Conservation (phyloP, 2,113 vertebrate genomes). For the Rhagologus leucostigma region DNA sequence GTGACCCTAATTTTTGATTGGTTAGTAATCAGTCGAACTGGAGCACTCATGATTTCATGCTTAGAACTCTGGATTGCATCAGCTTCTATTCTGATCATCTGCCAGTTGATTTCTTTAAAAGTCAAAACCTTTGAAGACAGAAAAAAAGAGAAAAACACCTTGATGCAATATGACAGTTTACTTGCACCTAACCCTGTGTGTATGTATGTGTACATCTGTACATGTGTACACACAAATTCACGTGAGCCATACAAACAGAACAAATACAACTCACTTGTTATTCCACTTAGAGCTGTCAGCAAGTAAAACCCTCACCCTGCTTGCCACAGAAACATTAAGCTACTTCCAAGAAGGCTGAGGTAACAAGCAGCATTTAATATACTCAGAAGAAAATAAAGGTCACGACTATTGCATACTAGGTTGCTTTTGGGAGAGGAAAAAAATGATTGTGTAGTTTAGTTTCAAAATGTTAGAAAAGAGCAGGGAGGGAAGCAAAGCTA, state of each 20-base stretch:
- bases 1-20: constrained; percentile 96
- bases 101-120: constrained; percentile 99
- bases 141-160: background rate
- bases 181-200: background rate
- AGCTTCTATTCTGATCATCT: constrained; percentile 98
- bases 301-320: background rate
- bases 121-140: constrained; percentile 85
- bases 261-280: background rate
- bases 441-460: background rate
- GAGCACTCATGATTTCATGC: constrained; percentile 93
- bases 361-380: background rate
- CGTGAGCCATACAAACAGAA: background rate
- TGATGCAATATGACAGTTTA: background rate
- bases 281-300: background rate
- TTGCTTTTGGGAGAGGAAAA: background rate
- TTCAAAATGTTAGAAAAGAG: background rate
- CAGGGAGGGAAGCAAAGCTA: background rate
- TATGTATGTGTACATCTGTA: background rate
- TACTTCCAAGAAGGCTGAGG: background rate
- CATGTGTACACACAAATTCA: background rate
- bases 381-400: background rate
- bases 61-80: constrained; percentile 95
- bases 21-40: constrained; percentile 97
- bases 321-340: background rate
- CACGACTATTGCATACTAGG: background rate